phyloP scores from a whole-genome alignment of 2,113 vertebrate species.

The Colaptes auratus region DNA sequence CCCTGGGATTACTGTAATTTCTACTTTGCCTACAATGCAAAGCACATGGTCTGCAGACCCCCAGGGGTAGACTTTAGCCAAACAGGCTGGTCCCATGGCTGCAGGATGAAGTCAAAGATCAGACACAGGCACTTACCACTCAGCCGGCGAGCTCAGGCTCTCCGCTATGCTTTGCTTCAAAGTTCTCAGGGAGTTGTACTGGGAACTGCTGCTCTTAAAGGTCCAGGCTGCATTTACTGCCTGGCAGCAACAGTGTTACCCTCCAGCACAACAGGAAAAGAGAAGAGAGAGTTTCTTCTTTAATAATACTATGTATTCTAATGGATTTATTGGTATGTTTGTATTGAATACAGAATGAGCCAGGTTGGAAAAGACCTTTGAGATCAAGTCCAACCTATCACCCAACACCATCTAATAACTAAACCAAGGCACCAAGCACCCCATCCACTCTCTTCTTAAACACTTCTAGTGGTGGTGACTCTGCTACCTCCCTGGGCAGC shows the following conservation, averaged over 20 bases:
- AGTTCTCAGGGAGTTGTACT: not conserved
- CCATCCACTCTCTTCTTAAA: too few relatives aligned
- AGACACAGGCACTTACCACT: not conserved
- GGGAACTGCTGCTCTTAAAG: conserved; percentile 47
- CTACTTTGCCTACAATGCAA: not conserved
- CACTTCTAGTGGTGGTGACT: too few relatives aligned
- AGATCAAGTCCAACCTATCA: too few relatives aligned
- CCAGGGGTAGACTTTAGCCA: not conserved
- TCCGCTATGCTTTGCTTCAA: not conserved
- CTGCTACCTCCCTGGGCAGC: too few relatives aligned
- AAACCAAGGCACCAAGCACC: too few relatives aligned
- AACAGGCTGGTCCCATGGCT: not conserved
- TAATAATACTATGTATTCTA: not conserved
- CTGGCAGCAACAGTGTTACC: not conserved
- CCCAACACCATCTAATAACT: too few relatives aligned
- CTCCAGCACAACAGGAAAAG: not conserved
- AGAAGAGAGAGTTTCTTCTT: not conserved
- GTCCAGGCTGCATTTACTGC: conserved; percentile 1
- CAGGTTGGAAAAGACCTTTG: too few relatives aligned
- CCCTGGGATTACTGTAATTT: not conserved
- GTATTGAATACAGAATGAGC: not conserved
- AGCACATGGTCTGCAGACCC: not conserved
- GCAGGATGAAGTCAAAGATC: not conserved
- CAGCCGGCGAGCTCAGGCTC: not conserved
- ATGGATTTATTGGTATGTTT: not conserved